A percentile compares a stretch with the other conserved stretches of the same genome.
These are phyloP conservation scores for Himalopsyche anomala DNA, from an alignment of 2,888 invertebrate genomes.

Conservation along the genomic window DNA sequence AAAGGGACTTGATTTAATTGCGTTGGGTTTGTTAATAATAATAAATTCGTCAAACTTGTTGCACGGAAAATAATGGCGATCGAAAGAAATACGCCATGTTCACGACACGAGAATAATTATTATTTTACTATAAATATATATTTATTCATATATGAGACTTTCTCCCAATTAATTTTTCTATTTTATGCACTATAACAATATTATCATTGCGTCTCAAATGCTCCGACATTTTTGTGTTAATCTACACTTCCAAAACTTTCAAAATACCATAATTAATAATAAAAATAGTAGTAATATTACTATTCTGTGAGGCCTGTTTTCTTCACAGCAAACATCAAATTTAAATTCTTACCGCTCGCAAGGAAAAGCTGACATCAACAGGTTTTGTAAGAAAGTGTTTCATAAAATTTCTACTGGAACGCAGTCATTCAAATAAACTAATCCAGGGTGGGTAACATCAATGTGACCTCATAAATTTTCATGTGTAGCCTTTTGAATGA, in stretches of 20 bases:
- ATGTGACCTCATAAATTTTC: no score
- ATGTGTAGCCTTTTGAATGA: no score
- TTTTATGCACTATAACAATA: conserved; percentile 30
- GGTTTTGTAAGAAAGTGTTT: no score
- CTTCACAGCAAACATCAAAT: no score
- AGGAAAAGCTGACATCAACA: no score
- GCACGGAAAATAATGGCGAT: background rate
- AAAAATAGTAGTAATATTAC: no score
- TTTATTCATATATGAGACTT: background rate
- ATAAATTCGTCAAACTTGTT: background rate
- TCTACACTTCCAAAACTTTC: background rate
- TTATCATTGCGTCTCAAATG: conserved; percentile 20
- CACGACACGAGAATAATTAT: conserved; percentile 11
- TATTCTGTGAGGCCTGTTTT: no score
- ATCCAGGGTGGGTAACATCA: no score
- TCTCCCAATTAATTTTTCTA: background rate
- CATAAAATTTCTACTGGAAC: no score
- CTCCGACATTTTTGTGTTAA: background rate
- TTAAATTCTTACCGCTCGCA: no score
- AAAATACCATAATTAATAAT: no score
- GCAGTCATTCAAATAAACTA: no score
- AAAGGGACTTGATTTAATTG: conserved; percentile 1
- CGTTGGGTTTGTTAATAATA: background rate
- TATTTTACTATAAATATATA: background rate
- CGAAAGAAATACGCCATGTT: background rate